A percentile compares a stretch with the other conserved stretches of the same genome.
Evolutionary conservation across 2,888 invertebrate species (phyloP).

Genomic region (Panzeria rudis): DNA sequence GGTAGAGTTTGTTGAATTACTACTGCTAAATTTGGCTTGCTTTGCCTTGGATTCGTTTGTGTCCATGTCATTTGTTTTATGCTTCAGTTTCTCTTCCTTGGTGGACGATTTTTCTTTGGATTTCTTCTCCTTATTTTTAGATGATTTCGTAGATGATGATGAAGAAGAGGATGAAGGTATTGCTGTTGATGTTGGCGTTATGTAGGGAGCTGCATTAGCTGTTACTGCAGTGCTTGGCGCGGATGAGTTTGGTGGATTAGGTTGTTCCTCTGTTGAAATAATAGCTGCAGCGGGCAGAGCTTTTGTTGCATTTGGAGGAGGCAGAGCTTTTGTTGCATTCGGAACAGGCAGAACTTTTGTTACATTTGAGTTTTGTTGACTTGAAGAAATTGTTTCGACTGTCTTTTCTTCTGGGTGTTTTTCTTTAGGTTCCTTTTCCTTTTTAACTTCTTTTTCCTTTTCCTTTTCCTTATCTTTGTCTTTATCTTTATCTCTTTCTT

Average conservation of each 20-base stretch:
- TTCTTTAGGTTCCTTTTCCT: slow-evolving; percentile 69
- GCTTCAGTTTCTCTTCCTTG: slow-evolving; percentile 79
- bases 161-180: slow-evolving; percentile 62
- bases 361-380: slow-evolving; percentile 24
- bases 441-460: slow-evolving; percentile 73
- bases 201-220: slow-evolving; percentile 26
- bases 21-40: slow-evolving; percentile 65
- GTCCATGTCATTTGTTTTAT: slow-evolving; percentile 65
- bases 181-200: slow-evolving; percentile 45
- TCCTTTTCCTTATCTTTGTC: slow-evolving; percentile 76
- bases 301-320: slow-evolving; percentile 24
- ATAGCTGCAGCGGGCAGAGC: neutral
- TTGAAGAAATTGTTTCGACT: slow-evolving; percentile 20
- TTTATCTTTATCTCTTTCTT: slow-evolving; percentile 73
- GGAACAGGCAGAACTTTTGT: slow-evolving; percentile 10
- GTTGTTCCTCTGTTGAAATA: slow-evolving; percentile 35
- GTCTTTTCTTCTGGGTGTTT: slow-evolving; percentile 45
- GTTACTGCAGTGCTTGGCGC: slow-evolving; percentile 51
- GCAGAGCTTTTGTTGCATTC: slow-evolving; percentile 20
- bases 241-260: slow-evolving; percentile 38
- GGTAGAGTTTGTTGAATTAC: slow-evolving; percentile 8
- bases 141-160: slow-evolving; percentile 69
- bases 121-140: slow-evolving; percentile 78
- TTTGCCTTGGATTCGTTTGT: slow-evolving; percentile 62
- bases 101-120: slow-evolving; percentile 77